phyloP scores from a whole-genome alignment of 2,113 vertebrate genomes.

The Scatophagus argus region DNA sequence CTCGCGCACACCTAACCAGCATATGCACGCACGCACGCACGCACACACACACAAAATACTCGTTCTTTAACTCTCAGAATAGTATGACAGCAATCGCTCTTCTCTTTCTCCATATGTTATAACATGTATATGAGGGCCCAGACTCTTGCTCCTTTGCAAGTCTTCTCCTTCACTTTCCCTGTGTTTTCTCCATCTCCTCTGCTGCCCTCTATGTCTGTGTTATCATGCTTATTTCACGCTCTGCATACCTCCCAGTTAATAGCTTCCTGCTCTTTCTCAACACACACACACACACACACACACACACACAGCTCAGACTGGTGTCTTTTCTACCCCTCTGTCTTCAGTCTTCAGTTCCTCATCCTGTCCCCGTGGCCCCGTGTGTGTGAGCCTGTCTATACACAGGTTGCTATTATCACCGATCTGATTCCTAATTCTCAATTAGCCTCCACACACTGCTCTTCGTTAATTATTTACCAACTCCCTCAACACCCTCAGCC shows the following conservation, averaged over 20 bases:
- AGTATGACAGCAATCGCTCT: slow-evolving; percentile 62
- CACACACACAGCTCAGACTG: slow-evolving; percentile 29
- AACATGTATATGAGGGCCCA: slow-evolving; percentile 36
- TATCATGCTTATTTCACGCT: slow-evolving; percentile 75
- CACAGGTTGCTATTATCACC: slow-evolving; percentile 70
- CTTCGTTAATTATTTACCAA: slow-evolving; percentile 74
- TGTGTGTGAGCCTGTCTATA: slow-evolving; percentile 26
- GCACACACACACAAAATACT: slow-evolving; percentile 34
- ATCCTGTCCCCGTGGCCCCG: slow-evolving; percentile 35
- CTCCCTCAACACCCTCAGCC: slow-evolving; percentile 60
- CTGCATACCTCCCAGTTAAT: slow-evolving; percentile 66
- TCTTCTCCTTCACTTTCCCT: slow-evolving; percentile 10
- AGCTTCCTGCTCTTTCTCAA: slow-evolving; percentile 50
- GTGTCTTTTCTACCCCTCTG: slow-evolving; percentile 32
- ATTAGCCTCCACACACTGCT: slow-evolving; percentile 68
- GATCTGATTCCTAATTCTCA: slow-evolving; percentile 77
- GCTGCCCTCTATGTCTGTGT: slow-evolving; percentile 43
- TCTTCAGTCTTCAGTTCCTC: slow-evolving; percentile 21
- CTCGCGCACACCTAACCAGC: slow-evolving; percentile 31
- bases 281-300: slow-evolving; percentile 14
- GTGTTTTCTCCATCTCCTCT: slow-evolving; percentile 39
- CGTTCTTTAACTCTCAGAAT: slow-evolving; percentile 44
- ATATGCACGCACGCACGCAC: slow-evolving; percentile 7
- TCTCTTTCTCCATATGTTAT: slow-evolving; percentile 37
- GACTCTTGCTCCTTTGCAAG: slow-evolving; percentile 12